phyloP scores from a whole-genome alignment of 2,797 vertebrate genomes.

The Hapalemur alaotrensis region DNA sequence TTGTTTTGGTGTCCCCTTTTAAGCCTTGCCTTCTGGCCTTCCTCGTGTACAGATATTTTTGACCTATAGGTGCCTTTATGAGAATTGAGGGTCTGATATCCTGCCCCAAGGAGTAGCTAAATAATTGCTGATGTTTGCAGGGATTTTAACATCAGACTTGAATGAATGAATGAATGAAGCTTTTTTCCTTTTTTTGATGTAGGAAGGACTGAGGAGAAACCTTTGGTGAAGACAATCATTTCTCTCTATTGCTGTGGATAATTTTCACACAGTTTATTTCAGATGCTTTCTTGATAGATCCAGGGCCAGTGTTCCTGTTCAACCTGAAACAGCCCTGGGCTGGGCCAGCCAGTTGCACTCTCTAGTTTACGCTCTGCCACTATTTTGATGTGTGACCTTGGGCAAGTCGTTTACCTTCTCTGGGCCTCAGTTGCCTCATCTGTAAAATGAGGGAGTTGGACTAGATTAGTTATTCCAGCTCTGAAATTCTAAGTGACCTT shows the following conservation, averaged over 20 bases:
- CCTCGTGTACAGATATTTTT: constrained; percentile 40
- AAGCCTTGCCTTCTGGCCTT: background rate
- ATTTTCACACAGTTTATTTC: constrained; percentile 39
- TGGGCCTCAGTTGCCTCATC: constrained; percentile 66
- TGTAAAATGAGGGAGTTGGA: constrained; percentile 68
- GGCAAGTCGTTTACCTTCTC: constrained; percentile 54
- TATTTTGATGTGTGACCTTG: constrained; percentile 40
- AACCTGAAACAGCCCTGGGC: constrained; percentile 1
- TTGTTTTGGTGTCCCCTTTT: constrained; percentile 3
- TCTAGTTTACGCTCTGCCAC: background rate
- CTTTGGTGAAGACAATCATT: constrained; percentile 73
- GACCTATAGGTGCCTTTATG: constrained; percentile 73
- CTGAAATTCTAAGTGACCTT: constrained; percentile 74
- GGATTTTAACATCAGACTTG: constrained; percentile 66
- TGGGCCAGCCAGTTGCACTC: background rate
- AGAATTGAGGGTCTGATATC: constrained; percentile 59
- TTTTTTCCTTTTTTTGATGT: background rate
- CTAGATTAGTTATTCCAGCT: constrained; percentile 53
- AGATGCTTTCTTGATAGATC: background rate
- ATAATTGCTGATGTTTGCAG: constrained; percentile 65
- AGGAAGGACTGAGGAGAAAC: constrained; percentile 47
- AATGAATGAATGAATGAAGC: constrained; percentile 48
- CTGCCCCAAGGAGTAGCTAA: constrained; percentile 54
- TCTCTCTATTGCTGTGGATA: constrained; percentile 33
- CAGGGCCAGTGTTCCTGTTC: constrained; percentile 36